Evolutionary conservation across 2,888 invertebrate species (phyloP).

Genomic region (Zaprionus bogoriensis): DNA sequence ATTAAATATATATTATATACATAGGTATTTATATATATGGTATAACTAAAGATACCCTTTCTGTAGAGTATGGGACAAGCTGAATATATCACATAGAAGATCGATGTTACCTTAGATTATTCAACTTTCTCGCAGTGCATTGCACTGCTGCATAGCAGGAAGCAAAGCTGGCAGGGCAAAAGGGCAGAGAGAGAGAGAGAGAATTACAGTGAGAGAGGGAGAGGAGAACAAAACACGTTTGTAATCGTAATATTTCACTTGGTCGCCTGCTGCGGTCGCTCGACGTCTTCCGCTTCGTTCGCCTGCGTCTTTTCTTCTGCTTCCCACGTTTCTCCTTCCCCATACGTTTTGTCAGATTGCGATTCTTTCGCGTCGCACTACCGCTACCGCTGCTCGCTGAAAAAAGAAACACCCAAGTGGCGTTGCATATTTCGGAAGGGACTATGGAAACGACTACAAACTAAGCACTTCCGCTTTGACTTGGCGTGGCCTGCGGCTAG

Average conservation of each 20-base stretch:
- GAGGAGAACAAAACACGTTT: constrained; percentile 44
- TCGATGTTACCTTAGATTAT: too few species aligned
- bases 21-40: too few species aligned
- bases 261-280: constrained; percentile 20
- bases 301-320: background rate
- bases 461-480: constrained; percentile 68
- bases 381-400: background rate
- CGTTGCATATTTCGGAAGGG: constrained; percentile 62
- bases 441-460: constrained; percentile 57
- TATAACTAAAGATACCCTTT: too few species aligned
- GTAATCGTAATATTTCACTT: constrained; percentile 51
- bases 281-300: background rate
- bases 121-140: too few species aligned
- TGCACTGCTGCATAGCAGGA: constrained; percentile 9
- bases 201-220: constrained; percentile 1
- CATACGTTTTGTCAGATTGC: background rate
- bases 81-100: too few species aligned
- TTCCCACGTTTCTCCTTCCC: background rate
- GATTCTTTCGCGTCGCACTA: background rate
- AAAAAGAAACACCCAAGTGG: constrained; percentile 22
- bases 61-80: too few species aligned
- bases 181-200: background rate
- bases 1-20: too few species aligned
- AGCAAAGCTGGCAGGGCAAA: background rate
- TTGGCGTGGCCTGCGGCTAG: constrained; percentile 17